Conservation (phyloP, 2,888 invertebrate genomes). For the Polyommatus icarus region DNA sequence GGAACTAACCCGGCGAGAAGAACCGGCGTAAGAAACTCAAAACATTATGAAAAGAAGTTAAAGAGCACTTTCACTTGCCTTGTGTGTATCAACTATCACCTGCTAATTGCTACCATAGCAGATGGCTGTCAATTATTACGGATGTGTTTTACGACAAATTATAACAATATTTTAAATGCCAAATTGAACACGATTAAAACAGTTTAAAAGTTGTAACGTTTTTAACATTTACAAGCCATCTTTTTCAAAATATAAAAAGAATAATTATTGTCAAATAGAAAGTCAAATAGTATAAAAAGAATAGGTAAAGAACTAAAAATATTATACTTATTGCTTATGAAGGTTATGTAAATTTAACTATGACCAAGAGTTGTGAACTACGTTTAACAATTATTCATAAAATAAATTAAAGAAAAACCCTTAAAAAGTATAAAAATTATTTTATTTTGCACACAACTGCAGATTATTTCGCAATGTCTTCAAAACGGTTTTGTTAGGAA, state of each 20-base stretch:
- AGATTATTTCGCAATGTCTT: not conserved
- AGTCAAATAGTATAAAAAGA: no score
- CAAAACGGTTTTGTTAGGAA: not conserved
- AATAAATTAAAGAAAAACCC: slow-evolving; percentile 2
- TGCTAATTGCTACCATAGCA: not conserved
- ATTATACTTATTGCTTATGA: no score
- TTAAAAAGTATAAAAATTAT: slow-evolving; percentile 13
- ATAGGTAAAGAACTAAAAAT: no score
- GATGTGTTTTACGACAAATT: not conserved
- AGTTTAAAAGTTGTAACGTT: not conserved
- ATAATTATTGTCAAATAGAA: no score
- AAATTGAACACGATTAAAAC: not conserved
- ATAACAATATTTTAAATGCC: not conserved
- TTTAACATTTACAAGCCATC: not conserved
- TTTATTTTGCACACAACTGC: not conserved
- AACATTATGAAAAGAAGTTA: not conserved
- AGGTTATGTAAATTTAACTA: not conserved
- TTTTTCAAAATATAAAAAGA: not conserved
- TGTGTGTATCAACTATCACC: slow-evolving; percentile 10
- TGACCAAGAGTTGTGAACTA: not conserved
- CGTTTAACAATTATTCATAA: not conserved
- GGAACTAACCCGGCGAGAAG: no score
- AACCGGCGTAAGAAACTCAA: no score
- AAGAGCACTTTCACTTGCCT: not conserved
- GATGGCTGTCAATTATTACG: not conserved